These are phyloP conservation scores for Peromyscus maniculatus DNA, from an alignment of 2,113 vertebrate genomes.

Conservation along the genomic window DNA sequence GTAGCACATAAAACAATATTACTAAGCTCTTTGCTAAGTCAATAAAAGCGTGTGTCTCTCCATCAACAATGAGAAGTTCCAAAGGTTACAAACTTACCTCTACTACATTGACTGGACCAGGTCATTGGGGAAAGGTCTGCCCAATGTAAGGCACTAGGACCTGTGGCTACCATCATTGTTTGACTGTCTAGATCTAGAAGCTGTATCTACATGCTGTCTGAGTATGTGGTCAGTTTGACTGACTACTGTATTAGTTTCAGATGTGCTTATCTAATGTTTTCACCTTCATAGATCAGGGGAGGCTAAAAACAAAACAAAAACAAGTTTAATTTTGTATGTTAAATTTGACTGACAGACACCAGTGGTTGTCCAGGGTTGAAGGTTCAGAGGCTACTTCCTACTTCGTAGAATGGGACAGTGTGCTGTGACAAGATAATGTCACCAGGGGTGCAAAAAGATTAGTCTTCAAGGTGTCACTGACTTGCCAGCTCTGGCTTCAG, in stretches of 20 bases:
- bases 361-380: neutral
- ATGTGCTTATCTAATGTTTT: neutral
- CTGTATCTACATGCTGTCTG: neutral
- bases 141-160: neutral
- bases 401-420: neutral
- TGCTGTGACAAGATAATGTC: conserved; percentile 22
- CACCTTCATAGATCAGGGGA: neutral
- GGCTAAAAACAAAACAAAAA: neutral
- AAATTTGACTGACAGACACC: neutral
- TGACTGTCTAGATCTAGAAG: neutral
- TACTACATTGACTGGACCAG: neutral
- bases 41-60: neutral
- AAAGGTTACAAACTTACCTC: neutral
- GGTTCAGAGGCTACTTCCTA: neutral
- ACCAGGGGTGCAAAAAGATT: neutral
- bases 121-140: neutral
- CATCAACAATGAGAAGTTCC: neutral
- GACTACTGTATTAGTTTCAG: neutral
- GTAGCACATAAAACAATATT: neutral
- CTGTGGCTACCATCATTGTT: neutral
- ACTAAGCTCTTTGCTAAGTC: neutral
- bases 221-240: neutral
- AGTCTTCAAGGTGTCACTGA: neutral
- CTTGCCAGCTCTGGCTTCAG: neutral
- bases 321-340: neutral